Percentiles rank a stretch among this genome's conserved stretches.
Evolutionary conservation across 2,888 invertebrate species (phyloP).

Genomic region (Eupeodes luniger): DNA sequence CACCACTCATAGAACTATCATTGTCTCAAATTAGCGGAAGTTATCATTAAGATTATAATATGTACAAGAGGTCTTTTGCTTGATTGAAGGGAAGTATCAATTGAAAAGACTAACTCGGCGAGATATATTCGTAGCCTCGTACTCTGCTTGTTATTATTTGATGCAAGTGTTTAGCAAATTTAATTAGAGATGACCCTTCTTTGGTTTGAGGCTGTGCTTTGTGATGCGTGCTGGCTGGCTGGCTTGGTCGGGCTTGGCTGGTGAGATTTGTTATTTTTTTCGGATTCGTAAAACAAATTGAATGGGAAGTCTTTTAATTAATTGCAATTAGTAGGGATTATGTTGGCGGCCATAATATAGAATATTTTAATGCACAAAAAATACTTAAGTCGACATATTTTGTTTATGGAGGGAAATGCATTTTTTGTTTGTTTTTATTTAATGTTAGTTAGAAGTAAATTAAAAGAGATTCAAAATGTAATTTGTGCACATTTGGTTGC

Average conservation of each 20-base stretch:
- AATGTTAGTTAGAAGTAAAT: too few relatives aligned
- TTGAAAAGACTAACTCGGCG: slow-evolving; percentile 51
- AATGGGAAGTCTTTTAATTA: slow-evolving; percentile 71
- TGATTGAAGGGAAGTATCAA: slow-evolving; percentile 76
- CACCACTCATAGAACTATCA: slow-evolving; percentile 59
- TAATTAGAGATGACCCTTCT: slow-evolving; percentile 70
- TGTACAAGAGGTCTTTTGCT: slow-evolving; percentile 47
- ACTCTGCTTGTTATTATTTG: neutral
- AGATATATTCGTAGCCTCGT: slow-evolving; percentile 5
- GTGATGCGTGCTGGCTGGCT: too few relatives aligned
- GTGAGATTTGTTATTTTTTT: slow-evolving; percentile 63
- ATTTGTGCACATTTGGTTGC: too few relatives aligned
- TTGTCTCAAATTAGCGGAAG: slow-evolving; percentile 76
- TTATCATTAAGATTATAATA: slow-evolving; percentile 62
- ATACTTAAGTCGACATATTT: neutral
- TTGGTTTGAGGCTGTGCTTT: too few relatives aligned
- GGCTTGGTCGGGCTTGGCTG: neutral
- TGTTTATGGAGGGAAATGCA: neutral
- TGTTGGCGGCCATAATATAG: slow-evolving; percentile 1
- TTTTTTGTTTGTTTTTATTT: neutral
- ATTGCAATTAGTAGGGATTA: slow-evolving; percentile 63
- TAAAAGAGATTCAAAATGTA: too few relatives aligned
- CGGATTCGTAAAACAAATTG: slow-evolving; percentile 57
- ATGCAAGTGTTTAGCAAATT: slow-evolving; percentile 58
- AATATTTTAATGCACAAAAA: too few relatives aligned